phyloP scores from a whole-genome alignment of 2,888 invertebrate species.

The Drosophila picticornis region DNA sequence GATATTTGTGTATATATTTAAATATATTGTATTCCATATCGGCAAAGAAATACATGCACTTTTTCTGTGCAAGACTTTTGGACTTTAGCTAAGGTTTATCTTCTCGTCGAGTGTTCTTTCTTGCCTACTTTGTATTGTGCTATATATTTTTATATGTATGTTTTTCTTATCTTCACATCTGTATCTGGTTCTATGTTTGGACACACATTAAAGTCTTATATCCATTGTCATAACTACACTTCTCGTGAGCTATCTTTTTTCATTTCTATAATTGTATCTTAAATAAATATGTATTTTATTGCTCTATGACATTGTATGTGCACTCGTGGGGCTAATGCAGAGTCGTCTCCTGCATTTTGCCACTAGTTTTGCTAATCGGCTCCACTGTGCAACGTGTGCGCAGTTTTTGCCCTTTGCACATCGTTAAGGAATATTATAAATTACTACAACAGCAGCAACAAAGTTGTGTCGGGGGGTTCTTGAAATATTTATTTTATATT shows the following conservation, averaged over 20 bases:
- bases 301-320: background rate
- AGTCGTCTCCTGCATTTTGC: constrained; percentile 3
- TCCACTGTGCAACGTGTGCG: constrained; percentile 57
- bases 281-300: background rate
- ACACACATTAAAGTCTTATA: background rate
- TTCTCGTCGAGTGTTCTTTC: background rate
- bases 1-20: background rate
- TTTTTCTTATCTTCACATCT: background rate
- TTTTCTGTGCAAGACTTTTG: background rate
- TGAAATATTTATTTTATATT: constrained; percentile 81
- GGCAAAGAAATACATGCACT: too few relatives aligned
- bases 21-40: too few relatives aligned
- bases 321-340: background rate
- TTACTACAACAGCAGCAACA: constrained; percentile 77
- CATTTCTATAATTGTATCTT: background rate
- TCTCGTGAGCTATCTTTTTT: background rate
- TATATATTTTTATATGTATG: background rate
- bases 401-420: constrained; percentile 78
- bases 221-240: background rate
- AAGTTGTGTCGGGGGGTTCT: constrained; percentile 47
- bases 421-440: constrained; percentile 84
- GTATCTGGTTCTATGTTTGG: background rate
- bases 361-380: background rate
- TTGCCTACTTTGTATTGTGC: background rate
- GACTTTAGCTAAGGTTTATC: background rate